Evolutionary conservation across 2,797 vertebrate species (phyloP).

Genomic region (Rallus crepitans): DNA sequence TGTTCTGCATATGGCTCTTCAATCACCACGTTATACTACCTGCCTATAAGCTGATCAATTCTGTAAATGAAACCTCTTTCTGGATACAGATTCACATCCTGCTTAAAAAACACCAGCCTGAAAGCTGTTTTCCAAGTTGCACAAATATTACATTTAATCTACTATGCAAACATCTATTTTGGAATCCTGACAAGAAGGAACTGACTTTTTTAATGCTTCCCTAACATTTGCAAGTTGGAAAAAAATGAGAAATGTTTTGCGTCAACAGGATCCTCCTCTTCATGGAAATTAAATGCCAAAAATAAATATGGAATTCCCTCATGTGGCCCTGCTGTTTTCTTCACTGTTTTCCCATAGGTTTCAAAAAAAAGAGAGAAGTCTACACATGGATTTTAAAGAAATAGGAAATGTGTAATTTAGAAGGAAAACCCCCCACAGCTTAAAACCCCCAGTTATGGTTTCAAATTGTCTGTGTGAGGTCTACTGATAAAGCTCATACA

Average conservation of each 20-base stretch:
- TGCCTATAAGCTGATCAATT: background rate
- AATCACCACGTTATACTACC: background rate
- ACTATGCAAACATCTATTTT: background rate
- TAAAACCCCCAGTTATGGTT: background rate
- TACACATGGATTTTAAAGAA: background rate
- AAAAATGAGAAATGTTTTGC: background rate
- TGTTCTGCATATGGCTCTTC: background rate
- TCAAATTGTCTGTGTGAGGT: background rate
- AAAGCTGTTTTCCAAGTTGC: conserved; percentile 8
- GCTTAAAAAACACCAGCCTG: background rate
- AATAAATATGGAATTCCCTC: conserved; percentile 60
- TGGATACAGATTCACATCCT: background rate
- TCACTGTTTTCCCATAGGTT: conserved; percentile 23
- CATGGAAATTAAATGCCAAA: conserved; percentile 51
- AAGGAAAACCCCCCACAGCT: background rate
- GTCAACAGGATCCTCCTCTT: conserved; percentile 32
- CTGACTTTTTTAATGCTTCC: conserved; percentile 34
- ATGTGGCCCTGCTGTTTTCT: conserved; percentile 20
- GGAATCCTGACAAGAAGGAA: conserved; percentile 48
- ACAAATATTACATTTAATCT: conserved; percentile 20
- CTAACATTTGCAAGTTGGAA: conserved; percentile 20
- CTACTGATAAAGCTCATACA: background rate
- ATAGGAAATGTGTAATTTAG: background rate
- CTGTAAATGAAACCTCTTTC: background rate
- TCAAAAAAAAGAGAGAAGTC: background rate